A percentile compares a stretch with the other conserved stretches of the same genome.
phyloP scores from a whole-genome alignment of 1,140 invertebrate genomes.

The Elymnias hypermnestra region DNA sequence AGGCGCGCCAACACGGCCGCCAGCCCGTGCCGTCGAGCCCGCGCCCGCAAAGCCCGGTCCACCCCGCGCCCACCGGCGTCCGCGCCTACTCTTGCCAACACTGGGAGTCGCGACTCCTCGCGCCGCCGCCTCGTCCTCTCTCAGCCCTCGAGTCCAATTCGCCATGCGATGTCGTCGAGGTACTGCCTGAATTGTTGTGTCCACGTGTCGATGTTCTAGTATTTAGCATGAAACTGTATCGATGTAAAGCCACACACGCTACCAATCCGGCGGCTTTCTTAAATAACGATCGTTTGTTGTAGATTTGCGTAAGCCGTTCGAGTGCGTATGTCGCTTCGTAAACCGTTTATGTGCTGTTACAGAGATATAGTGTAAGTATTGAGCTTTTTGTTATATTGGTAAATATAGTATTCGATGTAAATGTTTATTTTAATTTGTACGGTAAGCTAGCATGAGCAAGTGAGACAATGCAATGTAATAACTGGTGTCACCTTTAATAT shows the following conservation, averaged over 20 bases:
- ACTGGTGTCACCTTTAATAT: slow-evolving; percentile 36
- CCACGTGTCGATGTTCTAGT: slow-evolving; percentile 35
- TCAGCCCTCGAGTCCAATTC: slow-evolving; percentile 47
- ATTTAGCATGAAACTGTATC: slow-evolving; percentile 31
- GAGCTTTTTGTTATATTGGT: slow-evolving; percentile 23
- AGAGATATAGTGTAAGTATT: slow-evolving; percentile 18
- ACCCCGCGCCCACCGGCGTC: slow-evolving; percentile 62
- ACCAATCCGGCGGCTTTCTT: slow-evolving; percentile 8
- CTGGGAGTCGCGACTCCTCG: slow-evolving; percentile 65
- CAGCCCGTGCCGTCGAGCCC: slow-evolving; percentile 63
- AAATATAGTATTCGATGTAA: slow-evolving; percentile 33
- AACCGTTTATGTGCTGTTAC: slow-evolving; percentile 18
- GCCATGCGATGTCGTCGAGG: slow-evolving; percentile 64
- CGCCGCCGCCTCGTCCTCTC: slow-evolving; percentile 43
- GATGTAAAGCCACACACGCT: slow-evolving; percentile 18
- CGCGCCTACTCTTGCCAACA: slow-evolving; percentile 73
- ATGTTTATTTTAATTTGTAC: slow-evolving; percentile 28
- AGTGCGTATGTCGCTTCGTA: slow-evolving; percentile 18
- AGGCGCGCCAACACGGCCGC: slow-evolving; percentile 71
- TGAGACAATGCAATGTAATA: slow-evolving; percentile 41
- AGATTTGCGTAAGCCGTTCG: slow-evolving; percentile 15
- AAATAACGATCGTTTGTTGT: slow-evolving; percentile 8
- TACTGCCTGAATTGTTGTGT: slow-evolving; percentile 43
- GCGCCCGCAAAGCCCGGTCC: slow-evolving; percentile 46
- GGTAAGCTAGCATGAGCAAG: slow-evolving; percentile 26